Evolutionary conservation across 2,797 vertebrate species (phyloP).

Genomic region (Acomys russatus): DNA sequence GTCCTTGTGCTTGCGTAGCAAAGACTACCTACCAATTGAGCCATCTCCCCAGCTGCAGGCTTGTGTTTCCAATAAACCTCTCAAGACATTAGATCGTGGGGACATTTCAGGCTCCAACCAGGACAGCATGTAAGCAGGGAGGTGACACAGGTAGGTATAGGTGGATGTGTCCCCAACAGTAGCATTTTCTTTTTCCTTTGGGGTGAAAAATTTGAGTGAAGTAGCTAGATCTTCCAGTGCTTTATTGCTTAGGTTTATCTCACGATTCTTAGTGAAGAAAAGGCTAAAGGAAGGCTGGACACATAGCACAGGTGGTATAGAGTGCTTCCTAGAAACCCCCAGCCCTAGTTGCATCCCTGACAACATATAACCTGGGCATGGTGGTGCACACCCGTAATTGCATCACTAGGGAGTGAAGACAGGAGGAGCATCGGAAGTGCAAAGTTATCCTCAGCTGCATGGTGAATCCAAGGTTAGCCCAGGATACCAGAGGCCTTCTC

Average conservation of each 20-base stretch:
- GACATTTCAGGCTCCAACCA: background rate
- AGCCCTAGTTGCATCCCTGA: too few species aligned
- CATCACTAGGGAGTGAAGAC: background rate
- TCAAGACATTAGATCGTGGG: background rate
- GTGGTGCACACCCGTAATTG: background rate
- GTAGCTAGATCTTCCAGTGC: background rate
- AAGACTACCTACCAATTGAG: background rate
- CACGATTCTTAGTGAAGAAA: background rate
- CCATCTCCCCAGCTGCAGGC: background rate
- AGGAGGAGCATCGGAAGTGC: background rate
- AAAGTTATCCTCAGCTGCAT: too few species aligned
- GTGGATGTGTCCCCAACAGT: too few species aligned
- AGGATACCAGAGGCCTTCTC: background rate
- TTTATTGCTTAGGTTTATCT: background rate
- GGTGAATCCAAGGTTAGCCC: background rate
- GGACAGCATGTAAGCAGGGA: too few species aligned
- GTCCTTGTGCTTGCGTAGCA: background rate
- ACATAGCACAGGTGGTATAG: background rate
- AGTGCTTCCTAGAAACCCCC: background rate
- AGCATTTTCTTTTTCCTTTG: background rate
- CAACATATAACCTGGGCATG: background rate
- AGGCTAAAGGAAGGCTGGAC: background rate
- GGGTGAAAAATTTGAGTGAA: background rate
- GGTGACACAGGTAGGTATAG: background rate
- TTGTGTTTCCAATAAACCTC: background rate